Evolutionary conservation across 2,888 invertebrate genomes (phyloP).

Genomic region (Mesoligia furuncula): DNA sequence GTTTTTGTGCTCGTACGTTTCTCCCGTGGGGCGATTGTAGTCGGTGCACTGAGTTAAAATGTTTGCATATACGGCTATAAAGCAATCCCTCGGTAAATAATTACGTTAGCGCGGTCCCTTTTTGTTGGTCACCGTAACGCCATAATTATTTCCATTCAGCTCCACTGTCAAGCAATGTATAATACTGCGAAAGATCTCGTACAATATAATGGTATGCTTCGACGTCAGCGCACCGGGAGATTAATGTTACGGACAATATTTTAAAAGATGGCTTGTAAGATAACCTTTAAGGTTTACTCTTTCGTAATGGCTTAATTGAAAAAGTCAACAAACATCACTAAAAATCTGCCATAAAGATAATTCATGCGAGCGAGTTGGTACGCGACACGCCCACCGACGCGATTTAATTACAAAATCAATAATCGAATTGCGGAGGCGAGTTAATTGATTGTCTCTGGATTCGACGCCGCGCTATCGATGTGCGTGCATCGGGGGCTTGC

Average conservation of each 20-base stretch:
- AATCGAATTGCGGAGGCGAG: constrained; percentile 84
- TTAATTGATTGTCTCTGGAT: constrained; percentile 86
- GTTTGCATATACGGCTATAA: constrained; percentile 84
- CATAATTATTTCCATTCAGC: constrained; percentile 80
- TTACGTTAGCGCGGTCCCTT: constrained; percentile 80
- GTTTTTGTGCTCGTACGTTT: constrained; percentile 75
- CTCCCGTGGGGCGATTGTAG: constrained; percentile 70
- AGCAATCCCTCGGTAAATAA: constrained; percentile 85
- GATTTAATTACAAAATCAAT: constrained; percentile 90
- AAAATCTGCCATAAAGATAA: constrained; percentile 75
- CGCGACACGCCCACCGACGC: constrained; percentile 80
- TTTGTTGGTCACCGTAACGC: constrained; percentile 78
- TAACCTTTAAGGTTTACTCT: constrained; percentile 63
- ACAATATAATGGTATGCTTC: constrained; percentile 58
- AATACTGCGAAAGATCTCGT: constrained; percentile 72
- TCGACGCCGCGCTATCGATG: constrained; percentile 78
- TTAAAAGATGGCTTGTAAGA: constrained; percentile 59
- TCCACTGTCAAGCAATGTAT: constrained; percentile 73
- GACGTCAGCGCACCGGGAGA: constrained; percentile 57
- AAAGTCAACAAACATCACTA: constrained; percentile 78
- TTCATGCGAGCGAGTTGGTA: constrained; percentile 69
- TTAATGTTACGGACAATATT: constrained; percentile 62
- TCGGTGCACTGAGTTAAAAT: constrained; percentile 79
- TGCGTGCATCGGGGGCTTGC: constrained; percentile 78
- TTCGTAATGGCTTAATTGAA: constrained; percentile 78